A percentile compares a stretch with the other conserved stretches of the same genome.
Conservation (phyloP, 2,888 invertebrate genomes). For the Cephus pygmeus region DNA sequence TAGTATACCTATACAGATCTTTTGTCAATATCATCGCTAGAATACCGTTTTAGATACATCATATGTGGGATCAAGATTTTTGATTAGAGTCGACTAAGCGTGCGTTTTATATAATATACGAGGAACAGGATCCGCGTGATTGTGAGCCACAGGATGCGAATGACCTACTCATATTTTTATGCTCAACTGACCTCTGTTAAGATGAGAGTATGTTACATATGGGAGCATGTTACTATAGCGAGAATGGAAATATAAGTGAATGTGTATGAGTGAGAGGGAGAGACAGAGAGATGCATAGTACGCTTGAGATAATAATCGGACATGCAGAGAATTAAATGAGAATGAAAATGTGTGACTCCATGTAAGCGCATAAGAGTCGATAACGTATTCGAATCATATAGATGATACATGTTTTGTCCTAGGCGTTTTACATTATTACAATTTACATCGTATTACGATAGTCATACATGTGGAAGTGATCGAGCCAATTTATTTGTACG, state of each 20-base stretch:
- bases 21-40: background rate
- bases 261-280: conserved; percentile 4
- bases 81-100: background rate
- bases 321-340: background rate
- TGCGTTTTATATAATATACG: background rate
- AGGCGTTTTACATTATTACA: conserved; percentile 26
- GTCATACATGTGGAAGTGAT: conserved; percentile 7
- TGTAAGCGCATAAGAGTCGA: background rate
- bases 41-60: background rate
- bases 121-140: background rate
- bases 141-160: conserved; percentile 5
- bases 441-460: conserved; percentile 14
- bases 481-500: conserved; percentile 23
- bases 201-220: background rate
- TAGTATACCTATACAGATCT: background rate
- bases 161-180: conserved; percentile 20
- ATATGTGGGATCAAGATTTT: background rate
- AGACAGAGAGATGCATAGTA: conserved; percentile 23
- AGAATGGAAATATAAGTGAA: conserved; percentile 3
- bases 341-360: background rate
- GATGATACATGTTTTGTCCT: conserved; percentile 31
- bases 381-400: conserved; percentile 16
- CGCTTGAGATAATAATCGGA: background rate
- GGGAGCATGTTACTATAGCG: conserved; percentile 1
- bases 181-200: conserved; percentile 23